Conservation (phyloP, 2,113 vertebrate genomes). For the Onychostoma macrolepis region DNA sequence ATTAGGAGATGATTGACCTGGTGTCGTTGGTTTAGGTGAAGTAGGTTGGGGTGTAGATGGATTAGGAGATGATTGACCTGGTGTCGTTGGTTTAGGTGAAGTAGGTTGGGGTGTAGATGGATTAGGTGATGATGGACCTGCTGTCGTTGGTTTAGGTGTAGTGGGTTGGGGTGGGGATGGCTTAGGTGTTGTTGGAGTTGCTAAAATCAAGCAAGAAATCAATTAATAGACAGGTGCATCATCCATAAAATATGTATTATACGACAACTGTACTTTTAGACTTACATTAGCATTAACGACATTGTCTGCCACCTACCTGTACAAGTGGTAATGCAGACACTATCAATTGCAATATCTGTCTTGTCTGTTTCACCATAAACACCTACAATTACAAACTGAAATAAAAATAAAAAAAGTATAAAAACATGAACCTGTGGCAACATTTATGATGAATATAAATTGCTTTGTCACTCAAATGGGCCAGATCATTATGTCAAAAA, state of each 20-base stretch:
- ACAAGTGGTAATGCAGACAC: slow-evolving; percentile 75
- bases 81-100: slow-evolving; percentile 19
- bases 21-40: slow-evolving; percentile 20
- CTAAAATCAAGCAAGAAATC: slow-evolving; percentile 22
- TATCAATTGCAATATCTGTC: slow-evolving; percentile 83
- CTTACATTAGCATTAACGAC: neutral
- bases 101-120: neutral
- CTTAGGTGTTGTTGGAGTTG: slow-evolving; percentile 26
- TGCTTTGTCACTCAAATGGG: neutral
- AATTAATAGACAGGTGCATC: neutral
- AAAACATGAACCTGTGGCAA: neutral
- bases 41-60: slow-evolving; percentile 41
- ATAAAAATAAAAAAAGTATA: slow-evolving; percentile 42
- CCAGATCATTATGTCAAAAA: neutral
- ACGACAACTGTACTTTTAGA: neutral
- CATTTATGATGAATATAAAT: neutral
- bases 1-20: slow-evolving; percentile 40
- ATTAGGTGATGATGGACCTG: too few relatives aligned
- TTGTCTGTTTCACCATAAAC: slow-evolving; percentile 71
- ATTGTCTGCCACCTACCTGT: slow-evolving; percentile 65
- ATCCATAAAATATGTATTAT: neutral
- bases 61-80: slow-evolving; percentile 17
- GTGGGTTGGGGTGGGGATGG: slow-evolving; percentile 42
- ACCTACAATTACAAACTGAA: slow-evolving; percentile 80
- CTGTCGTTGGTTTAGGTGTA: neutral